Conservation (phyloP, 2,113 vertebrate genomes). For the Sitta europaea region DNA sequence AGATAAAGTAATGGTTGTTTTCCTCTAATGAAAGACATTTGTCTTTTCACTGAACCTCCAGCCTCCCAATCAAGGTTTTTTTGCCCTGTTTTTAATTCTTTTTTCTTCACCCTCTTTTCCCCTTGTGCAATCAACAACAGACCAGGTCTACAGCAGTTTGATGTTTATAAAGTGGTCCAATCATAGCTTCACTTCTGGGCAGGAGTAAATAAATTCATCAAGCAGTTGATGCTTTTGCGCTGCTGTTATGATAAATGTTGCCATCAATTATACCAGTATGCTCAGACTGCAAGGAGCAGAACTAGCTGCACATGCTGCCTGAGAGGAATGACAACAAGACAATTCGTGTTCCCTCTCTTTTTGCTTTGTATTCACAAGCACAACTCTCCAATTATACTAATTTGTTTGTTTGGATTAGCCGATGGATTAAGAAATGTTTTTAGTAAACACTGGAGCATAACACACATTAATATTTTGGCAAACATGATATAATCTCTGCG, state of each 20-base stretch:
- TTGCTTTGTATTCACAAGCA: neutral
- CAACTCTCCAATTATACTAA: constrained; percentile 52
- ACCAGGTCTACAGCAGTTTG: constrained; percentile 3
- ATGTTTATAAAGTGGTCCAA: constrained; percentile 56
- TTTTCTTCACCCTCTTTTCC: neutral
- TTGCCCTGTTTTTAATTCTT: neutral
- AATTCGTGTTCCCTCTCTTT: neutral
- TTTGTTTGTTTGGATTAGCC: constrained; percentile 61
- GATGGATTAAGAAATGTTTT: constrained; percentile 30
- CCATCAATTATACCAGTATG: constrained; percentile 44
- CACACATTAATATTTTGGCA: constrained; percentile 19
- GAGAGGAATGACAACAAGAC: constrained; percentile 51
- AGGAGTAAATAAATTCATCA: constrained; percentile 67
- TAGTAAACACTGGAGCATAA: neutral
- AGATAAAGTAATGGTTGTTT: neutral
- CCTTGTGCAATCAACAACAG: neutral
- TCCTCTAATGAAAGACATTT: constrained; percentile 19
- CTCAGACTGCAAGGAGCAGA: constrained; percentile 29
- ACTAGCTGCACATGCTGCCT: neutral
- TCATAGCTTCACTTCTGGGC: constrained; percentile 53
- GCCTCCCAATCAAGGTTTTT: neutral
- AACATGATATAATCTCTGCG: neutral
- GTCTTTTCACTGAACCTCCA: neutral
- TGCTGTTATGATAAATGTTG: constrained; percentile 62
- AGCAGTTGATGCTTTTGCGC: constrained; percentile 41